Conservation (phyloP, 2,888 invertebrate species). For the Drosophila nigritarsus region DNA sequence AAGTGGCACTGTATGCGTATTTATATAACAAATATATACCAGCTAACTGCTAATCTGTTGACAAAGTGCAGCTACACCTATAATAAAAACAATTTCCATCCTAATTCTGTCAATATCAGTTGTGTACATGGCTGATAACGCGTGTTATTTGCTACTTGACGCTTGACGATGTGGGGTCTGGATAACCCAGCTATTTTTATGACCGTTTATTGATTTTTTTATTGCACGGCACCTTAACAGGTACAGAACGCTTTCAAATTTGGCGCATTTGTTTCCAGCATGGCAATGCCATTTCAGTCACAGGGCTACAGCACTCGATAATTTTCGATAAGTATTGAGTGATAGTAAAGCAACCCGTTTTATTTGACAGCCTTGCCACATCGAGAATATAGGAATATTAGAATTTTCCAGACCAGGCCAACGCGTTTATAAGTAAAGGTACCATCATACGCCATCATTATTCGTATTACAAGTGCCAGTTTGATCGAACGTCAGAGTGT, state of each 20-base stretch:
- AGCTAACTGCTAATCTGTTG: conserved; percentile 43
- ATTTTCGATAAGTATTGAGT: conserved; percentile 12
- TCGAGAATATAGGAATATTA: conserved; percentile 13
- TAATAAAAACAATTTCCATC: conserved; percentile 47
- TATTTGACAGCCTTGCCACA: conserved; percentile 34
- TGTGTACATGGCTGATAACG: conserved; percentile 35
- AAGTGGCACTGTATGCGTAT: conserved; percentile 31
- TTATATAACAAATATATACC: conserved; percentile 12
- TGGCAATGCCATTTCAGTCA: conserved; percentile 4
- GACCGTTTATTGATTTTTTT: conserved; percentile 68
- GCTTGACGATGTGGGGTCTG: conserved; percentile 49
- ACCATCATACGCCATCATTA: conserved; percentile 48
- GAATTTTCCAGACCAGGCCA: conserved; percentile 59
- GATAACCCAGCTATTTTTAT: conserved; percentile 50
- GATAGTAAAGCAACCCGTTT: conserved; percentile 12
- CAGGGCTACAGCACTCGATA: conserved; percentile 7
- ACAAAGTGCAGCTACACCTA: conserved; percentile 34
- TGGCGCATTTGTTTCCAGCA: conserved; percentile 7
- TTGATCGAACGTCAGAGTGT: conserved; percentile 80
- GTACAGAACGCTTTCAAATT: conserved; percentile 1
- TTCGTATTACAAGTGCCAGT: conserved; percentile 65
- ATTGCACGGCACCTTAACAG: not conserved
- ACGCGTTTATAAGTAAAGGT: conserved; percentile 51
- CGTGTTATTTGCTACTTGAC: conserved; percentile 32
- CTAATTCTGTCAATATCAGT: conserved; percentile 54